Percentiles rank a stretch among this genome's conserved stretches.
These are phyloP conservation scores for Morbakka virulenta DNA, from an alignment of 30 jellyfish, hydroid and myxozoan genomes.

Conservation along the genomic window DNA sequence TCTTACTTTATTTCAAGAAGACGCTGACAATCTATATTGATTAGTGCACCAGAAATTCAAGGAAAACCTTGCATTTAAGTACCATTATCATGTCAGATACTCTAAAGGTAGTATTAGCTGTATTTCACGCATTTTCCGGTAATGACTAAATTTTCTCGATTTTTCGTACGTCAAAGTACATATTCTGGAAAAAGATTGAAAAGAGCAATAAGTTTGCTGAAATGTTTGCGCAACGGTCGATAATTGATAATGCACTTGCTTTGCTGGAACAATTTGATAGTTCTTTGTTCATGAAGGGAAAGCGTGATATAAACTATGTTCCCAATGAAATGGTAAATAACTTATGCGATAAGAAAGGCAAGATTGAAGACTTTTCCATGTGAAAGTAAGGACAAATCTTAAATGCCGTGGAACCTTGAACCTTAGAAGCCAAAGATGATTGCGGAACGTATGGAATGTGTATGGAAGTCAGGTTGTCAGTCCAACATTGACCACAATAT, in stretches of 20 bases:
- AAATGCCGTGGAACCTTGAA: constrained; percentile 11
- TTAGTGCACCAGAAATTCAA: constrained; percentile 28
- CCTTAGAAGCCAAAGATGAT: constrained; percentile 11
- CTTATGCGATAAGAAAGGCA: not conserved
- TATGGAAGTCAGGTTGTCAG: constrained; percentile 29
- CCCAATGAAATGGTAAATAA: constrained; percentile 13
- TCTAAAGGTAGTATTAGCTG: constrained; percentile 20
- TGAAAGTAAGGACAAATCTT: too few relatives aligned
- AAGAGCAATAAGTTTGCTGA: constrained; percentile 1
- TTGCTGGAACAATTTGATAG: not conserved
- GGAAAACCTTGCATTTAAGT: constrained; percentile 12
- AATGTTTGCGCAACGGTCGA: not conserved
- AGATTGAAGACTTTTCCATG: constrained; percentile 2
- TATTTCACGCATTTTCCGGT: constrained; percentile 8
- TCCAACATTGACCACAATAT: not conserved
- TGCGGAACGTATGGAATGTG: not conserved
- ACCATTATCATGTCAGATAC: not conserved
- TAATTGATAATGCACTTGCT: not conserved
- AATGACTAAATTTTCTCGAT: constrained; percentile 6
- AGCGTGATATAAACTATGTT: not conserved
- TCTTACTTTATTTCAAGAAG: constrained; percentile 20
- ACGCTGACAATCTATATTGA: constrained; percentile 7
- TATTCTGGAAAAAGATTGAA: constrained; percentile 19
- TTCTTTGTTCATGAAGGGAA: not conserved
- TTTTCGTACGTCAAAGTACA: constrained; percentile 16